Conservation (phyloP, 2,888 invertebrate species). For the Blastobasis adustella region DNA sequence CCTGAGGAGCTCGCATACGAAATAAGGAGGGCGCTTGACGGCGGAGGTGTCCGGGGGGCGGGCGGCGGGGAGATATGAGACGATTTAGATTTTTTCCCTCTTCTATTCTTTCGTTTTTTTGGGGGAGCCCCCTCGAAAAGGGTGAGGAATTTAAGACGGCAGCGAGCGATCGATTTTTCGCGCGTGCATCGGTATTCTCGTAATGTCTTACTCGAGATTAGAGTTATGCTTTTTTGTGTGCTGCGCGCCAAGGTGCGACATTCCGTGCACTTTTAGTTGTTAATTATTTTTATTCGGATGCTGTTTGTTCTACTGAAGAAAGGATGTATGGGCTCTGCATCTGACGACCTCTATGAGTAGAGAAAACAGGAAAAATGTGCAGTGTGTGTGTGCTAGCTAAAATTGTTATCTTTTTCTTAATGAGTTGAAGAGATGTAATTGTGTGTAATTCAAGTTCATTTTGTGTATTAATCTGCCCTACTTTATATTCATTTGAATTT, state of each 20-base stretch:
- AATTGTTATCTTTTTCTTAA: no score
- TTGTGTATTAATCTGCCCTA: no score
- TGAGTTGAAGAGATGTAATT: no score
- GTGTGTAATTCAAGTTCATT: no score
- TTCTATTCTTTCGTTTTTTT: conserved; percentile 74
- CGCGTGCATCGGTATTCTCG: conserved; percentile 74
- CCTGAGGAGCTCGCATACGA: conserved; percentile 75
- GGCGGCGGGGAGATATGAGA: conserved; percentile 68
- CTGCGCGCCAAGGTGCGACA: background rate
- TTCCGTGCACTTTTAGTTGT: background rate
- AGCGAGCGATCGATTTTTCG: conserved; percentile 70
- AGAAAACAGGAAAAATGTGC: background rate
- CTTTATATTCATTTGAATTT: no score
- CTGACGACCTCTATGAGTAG: background rate
- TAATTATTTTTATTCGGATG: no score
- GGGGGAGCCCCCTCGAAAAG: conserved; percentile 73
- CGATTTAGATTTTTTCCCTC: conserved; percentile 76
- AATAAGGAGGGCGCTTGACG: conserved; percentile 73
- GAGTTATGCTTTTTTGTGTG: conserved; percentile 51
- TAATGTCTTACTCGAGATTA: conserved; percentile 74
- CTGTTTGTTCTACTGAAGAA: no score
- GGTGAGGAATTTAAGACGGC: conserved; percentile 75
- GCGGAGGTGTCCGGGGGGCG: conserved; percentile 60
- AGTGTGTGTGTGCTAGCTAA: no score
- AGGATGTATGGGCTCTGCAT: no score